Evolutionary conservation across 2,888 invertebrate species (phyloP), one percentile per base, ranked within the genome.

Genomic region (Eurytoma adleriae): DNA sequence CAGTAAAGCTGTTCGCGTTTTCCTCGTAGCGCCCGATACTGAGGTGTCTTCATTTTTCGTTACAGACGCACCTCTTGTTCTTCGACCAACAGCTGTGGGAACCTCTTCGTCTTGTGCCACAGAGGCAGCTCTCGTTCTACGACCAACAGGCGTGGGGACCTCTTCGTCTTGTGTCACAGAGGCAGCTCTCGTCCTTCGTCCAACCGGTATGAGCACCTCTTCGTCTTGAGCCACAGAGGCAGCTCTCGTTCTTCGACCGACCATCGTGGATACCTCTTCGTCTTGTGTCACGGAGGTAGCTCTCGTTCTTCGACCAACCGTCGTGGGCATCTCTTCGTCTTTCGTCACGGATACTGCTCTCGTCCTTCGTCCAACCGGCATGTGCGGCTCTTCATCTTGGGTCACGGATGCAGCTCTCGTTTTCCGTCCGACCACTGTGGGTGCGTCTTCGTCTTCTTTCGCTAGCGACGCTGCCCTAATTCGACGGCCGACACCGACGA

Each of bases 141-240:
- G 40, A 18, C 13, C 54, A 66, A 10, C 24, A 24, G 50, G 52
- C 18, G 40, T 14, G 24, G 2, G 24, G 1, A 24, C 24, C 48
- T 75, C 27, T 27, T 68, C 69, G 14, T 82, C 83, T 61, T 78
- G 69, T 3, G 73, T 20, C 4, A 79, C 40, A 12, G 82, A 82
- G 18, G 61, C 27, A 13, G 71, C 80, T 68, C 80, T 71, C 18
- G 67, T 80, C 74, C 62, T 80, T 64, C 68, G 20, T 1, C 24
- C 24, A 24, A 24, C 24, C 24, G 24, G 1, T 2, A 2, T 24
- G 3, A 67, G 2, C 0, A 24, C 10, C 5, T 14, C 18, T 1
- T 54, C 56, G 0, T 70, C 70, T 52, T 70, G 86, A 3, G 87
- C 85, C 10, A 86, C 82, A 3, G 79, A 73, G 13, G 30, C 54